A percentile compares a stretch with the other conserved stretches of the same genome.
Evolutionary conservation across 1,140 invertebrate species (phyloP).

Genomic region (Ridgeia piscesae): DNA sequence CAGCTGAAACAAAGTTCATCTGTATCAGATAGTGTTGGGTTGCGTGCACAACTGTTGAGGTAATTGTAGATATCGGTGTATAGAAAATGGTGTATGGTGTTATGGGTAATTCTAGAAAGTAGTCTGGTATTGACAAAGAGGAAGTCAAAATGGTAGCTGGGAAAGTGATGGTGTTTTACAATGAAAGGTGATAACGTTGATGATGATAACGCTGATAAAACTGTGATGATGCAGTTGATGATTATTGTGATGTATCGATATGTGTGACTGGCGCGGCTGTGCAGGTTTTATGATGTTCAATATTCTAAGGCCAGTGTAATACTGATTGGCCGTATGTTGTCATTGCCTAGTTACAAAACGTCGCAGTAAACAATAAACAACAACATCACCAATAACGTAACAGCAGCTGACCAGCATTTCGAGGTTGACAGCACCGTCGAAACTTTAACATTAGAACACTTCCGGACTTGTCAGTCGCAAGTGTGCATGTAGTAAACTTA

Average conservation of each 20-base stretch:
- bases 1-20: neutral
- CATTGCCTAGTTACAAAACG: neutral
- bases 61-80: too few species aligned
- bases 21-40: too few species aligned
- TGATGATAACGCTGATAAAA: neutral
- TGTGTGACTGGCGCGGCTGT: neutral
- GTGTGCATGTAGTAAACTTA: neutral
- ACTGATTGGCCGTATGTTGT: neutral
- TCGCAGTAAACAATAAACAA: too few species aligned
- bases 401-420: too few species aligned
- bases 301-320: neutral
- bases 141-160: neutral
- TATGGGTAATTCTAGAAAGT: neutral
- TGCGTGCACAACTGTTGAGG: too few species aligned
- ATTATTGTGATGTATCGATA: neutral
- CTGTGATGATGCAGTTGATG: neutral
- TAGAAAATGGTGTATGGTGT: neutral
- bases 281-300: neutral
- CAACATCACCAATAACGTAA: too few species aligned
- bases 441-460: neutral
- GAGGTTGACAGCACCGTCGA: neutral
- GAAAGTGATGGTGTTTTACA: neutral
- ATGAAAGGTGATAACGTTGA: neutral
- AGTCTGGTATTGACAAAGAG: too few species aligned
- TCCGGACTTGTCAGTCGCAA: neutral